These are phyloP conservation scores for Spea multiplicata DNA, from an alignment of 2,113 vertebrate genomes.

Conservation along the genomic window DNA sequence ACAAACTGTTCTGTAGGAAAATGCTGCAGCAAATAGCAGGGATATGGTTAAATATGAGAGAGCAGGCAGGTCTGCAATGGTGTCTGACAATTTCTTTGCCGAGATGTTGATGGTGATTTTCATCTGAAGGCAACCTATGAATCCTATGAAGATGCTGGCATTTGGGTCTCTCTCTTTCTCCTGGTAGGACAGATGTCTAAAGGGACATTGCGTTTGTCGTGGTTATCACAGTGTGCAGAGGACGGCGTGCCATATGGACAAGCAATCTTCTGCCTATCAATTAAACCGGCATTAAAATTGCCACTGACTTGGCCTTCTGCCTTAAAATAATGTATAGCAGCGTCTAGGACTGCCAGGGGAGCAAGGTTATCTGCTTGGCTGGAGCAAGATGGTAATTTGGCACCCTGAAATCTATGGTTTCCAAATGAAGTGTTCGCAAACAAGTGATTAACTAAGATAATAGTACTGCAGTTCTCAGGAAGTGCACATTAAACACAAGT, in stretches of 20 bases:
- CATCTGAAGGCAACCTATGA: not conserved
- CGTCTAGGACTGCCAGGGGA: conserved; percentile 41
- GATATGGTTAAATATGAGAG: not conserved
- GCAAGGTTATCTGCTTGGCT: conserved; percentile 46
- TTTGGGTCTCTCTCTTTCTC: not conserved
- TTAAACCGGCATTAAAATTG: conserved; percentile 40
- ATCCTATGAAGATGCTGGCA: not conserved
- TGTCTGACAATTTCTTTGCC: not conserved
- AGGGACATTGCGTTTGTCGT: not conserved
- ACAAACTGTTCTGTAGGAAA: too few species aligned
- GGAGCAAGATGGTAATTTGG: conserved; percentile 34
- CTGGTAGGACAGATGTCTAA: conserved; percentile 9
- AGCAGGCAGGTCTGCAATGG: not conserved
- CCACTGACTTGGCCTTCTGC: conserved; percentile 41
- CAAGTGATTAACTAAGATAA: conserved; percentile 43
- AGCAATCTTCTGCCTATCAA: conserved; percentile 33
- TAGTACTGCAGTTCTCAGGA: conserved; percentile 29
- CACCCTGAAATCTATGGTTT: conserved; percentile 32
- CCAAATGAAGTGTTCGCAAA: conserved; percentile 44
- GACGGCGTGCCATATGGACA: conserved; percentile 36
- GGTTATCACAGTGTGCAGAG: conserved; percentile 19
- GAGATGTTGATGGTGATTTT: too few species aligned
- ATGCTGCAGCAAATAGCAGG: too few species aligned
- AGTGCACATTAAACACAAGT: conserved; percentile 22
- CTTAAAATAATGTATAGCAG: conserved; percentile 42